These are phyloP conservation scores for Fulmarus glacialis DNA, from an alignment of 2,113 vertebrate species.

Conservation along the genomic window DNA sequence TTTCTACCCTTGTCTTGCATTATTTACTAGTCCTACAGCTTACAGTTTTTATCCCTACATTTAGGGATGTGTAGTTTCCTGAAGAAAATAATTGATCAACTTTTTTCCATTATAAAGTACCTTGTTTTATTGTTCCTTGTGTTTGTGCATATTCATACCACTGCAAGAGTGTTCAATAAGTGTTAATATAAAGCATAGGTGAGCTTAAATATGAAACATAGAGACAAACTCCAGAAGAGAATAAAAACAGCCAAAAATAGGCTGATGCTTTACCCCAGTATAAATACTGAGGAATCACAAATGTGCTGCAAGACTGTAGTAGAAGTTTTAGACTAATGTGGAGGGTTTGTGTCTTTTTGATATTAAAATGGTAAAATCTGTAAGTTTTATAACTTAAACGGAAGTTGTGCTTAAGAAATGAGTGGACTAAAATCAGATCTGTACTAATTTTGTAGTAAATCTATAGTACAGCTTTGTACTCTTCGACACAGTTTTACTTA, in stretches of 20 bases:
- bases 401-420: neutral
- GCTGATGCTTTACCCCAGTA: neutral
- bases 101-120: neutral
- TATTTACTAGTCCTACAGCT: neutral
- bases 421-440: neutral
- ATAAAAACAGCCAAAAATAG: neutral
- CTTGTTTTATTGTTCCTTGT: neutral
- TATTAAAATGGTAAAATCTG: neutral
- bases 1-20: neutral
- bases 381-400: neutral
- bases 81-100: neutral
- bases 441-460: neutral
- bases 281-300: neutral
- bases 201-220: neutral
- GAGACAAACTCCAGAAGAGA: neutral
- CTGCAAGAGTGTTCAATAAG: neutral
- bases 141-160: neutral
- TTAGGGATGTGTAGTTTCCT: neutral
- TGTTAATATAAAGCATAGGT: neutral
- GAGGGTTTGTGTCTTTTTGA: rapidly evolving
- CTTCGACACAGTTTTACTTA: neutral
- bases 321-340: neutral
- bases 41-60: neutral
- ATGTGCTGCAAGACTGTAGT: neutral
- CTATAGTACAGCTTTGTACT: neutral